These are phyloP conservation scores for Poeciliopsis retropinna DNA, from an alignment of 2,113 vertebrate genomes.

Conservation along the genomic window DNA sequence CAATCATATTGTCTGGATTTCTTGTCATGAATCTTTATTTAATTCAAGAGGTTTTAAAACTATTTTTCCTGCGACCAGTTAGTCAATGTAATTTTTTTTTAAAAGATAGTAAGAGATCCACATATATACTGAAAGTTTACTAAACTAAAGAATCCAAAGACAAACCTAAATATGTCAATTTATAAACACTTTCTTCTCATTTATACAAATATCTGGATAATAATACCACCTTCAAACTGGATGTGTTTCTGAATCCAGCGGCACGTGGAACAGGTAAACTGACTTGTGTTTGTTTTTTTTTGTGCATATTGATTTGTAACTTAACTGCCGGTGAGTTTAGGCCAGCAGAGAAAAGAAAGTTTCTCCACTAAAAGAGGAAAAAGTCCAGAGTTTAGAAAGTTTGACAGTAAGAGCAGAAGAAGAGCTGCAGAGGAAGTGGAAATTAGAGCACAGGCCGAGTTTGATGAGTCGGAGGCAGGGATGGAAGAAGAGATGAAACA, in stretches of 20 bases:
- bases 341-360: background rate
- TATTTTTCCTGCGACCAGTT: too few relatives aligned
- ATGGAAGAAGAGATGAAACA: conserved; percentile 53
- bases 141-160: too few relatives aligned
- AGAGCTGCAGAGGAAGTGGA: conserved; percentile 1
- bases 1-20: too few relatives aligned
- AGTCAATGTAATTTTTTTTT: too few relatives aligned
- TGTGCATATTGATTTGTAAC: conserved; percentile 1
- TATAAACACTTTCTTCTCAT: too few relatives aligned
- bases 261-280: background rate
- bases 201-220: too few relatives aligned
- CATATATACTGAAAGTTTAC: too few relatives aligned
- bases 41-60: too few relatives aligned
- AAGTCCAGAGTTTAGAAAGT: conserved; percentile 24
- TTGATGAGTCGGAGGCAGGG: conserved; percentile 33
- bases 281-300: background rate
- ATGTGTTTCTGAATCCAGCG: conserved; percentile 4
- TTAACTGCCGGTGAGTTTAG: conserved; percentile 1
- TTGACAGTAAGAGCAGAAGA: background rate
- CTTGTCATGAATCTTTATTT: too few relatives aligned
- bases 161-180: too few relatives aligned
- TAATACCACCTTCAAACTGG: background rate
- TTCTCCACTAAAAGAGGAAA: conserved; percentile 16
- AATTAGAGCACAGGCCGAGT: conserved; percentile 29
- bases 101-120: too few relatives aligned